These are phyloP conservation scores for Gallirallus australis DNA, from an alignment of 2,797 vertebrate genomes.

Conservation along the genomic window DNA sequence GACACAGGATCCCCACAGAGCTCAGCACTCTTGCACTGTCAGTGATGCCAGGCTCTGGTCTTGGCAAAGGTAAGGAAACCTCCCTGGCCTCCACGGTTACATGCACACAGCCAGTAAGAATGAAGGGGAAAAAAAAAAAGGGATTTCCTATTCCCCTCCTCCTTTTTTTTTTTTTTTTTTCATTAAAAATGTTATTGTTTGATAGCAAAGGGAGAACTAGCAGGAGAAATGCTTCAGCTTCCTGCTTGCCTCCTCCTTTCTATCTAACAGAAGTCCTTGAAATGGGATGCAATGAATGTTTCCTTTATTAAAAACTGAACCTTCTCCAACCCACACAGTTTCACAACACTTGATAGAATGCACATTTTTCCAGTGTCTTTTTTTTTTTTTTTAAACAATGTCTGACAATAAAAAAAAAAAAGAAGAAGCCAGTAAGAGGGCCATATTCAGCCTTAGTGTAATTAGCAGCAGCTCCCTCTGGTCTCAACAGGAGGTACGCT, in stretches of 20 bases:
- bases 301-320: conserved; percentile 56
- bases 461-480: neutral
- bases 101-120: neutral
- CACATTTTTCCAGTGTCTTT: conserved; percentile 52
- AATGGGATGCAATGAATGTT: conserved; percentile 50
- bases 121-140: no score
- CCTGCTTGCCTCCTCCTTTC: neutral
- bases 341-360: conserved; percentile 65
- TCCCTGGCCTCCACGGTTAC: neutral
- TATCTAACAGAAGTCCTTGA: conserved; percentile 52
- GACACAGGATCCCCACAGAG: neutral
- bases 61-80: neutral
- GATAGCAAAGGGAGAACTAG: neutral
- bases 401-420: neutral
- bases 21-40: neutral
- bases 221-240: neutral
- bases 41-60: neutral
- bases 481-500: neutral
- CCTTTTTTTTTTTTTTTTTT: neutral
- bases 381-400: neutral
- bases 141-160: neutral
- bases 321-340: conserved; percentile 56
- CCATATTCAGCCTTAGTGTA: neutral
- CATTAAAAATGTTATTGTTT: neutral
- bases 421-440: neutral